Conservation (phyloP, 1,140 invertebrate species). For the Bombus waltoni region DNA sequence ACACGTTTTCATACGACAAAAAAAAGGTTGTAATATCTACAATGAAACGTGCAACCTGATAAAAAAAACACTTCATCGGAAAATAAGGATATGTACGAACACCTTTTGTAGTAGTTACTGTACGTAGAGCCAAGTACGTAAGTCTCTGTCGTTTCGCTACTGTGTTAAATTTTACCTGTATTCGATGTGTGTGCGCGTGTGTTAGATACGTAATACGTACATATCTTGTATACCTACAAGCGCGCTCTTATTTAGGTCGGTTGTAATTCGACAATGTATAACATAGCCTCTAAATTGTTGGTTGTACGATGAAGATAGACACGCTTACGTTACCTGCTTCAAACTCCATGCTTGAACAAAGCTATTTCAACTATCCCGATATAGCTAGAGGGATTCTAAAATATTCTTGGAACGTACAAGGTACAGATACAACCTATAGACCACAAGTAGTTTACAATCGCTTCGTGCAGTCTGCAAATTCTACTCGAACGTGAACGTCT, state of each 20-base stretch:
- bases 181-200: not conserved
- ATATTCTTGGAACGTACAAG: slow-evolving; percentile 29
- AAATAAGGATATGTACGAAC: too few relatives aligned
- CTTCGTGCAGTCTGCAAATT: slow-evolving; percentile 19
- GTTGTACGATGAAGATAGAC: not conserved
- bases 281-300: slow-evolving; percentile 12
- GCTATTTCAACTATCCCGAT: slow-evolving; percentile 36
- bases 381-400: slow-evolving; percentile 18
- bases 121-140: too few relatives aligned
- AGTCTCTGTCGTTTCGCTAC: too few relatives aligned
- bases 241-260: slow-evolving; percentile 2
- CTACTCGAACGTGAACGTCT: not conserved
- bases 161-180: not conserved
- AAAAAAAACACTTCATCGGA: too few relatives aligned
- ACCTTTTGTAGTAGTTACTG: too few relatives aligned
- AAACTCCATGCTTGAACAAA: not conserved
- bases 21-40: too few relatives aligned
- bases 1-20: too few relatives aligned
- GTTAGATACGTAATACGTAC: not conserved
- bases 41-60: too few relatives aligned
- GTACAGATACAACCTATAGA: slow-evolving; percentile 16
- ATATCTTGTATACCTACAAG: too few relatives aligned
- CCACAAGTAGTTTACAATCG: not conserved
- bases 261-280: not conserved
- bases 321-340: not conserved